phyloP scores from a whole-genome alignment of 2,888 invertebrate species.

The Drosophila greeni region DNA sequence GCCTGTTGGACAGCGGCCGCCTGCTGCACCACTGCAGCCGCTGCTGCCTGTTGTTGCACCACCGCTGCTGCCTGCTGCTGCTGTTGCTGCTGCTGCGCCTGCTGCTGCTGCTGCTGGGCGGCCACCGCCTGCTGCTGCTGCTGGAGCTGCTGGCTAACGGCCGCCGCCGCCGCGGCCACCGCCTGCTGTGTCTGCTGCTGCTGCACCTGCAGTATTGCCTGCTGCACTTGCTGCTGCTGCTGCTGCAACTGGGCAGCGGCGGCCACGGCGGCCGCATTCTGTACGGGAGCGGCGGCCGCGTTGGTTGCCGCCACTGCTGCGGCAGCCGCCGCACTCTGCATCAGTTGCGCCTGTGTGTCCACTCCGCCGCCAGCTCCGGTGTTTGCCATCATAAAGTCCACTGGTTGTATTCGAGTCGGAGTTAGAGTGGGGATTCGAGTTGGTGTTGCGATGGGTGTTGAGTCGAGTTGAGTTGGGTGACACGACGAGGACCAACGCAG shows the following conservation, averaged over 20 bases:
- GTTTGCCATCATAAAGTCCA: constrained; percentile 79
- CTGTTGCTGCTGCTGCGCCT: constrained; percentile 66
- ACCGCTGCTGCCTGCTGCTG: constrained; percentile 61
- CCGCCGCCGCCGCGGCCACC: constrained; percentile 73
- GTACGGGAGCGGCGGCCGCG: constrained; percentile 66
- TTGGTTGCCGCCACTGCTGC: constrained; percentile 74
- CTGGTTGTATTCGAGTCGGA: constrained; percentile 43
- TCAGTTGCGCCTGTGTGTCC: constrained; percentile 72
- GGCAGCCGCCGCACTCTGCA: constrained; percentile 73
- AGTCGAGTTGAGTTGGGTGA: constrained; percentile 29
- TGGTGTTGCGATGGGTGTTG: constrained; percentile 23
- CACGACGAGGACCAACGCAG: constrained; percentile 59
- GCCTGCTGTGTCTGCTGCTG: constrained; percentile 77
- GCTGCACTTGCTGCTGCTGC: constrained; percentile 78
- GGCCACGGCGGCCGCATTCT: constrained; percentile 72
- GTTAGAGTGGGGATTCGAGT: constrained; percentile 9
- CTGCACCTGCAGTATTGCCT: constrained; percentile 77
- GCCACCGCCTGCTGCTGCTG: constrained; percentile 76
- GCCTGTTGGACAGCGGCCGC: constrained; percentile 66
- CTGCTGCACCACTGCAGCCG: constrained; percentile 51
- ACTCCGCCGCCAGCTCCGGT: constrained; percentile 74
- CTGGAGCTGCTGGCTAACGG: constrained; percentile 73
- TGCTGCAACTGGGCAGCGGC: constrained; percentile 72
- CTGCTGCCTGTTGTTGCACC: constrained; percentile 42
- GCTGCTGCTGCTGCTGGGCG: constrained; percentile 72